phyloP scores from a whole-genome alignment of 2,113 vertebrate species.

The Otolemur garnettii region DNA sequence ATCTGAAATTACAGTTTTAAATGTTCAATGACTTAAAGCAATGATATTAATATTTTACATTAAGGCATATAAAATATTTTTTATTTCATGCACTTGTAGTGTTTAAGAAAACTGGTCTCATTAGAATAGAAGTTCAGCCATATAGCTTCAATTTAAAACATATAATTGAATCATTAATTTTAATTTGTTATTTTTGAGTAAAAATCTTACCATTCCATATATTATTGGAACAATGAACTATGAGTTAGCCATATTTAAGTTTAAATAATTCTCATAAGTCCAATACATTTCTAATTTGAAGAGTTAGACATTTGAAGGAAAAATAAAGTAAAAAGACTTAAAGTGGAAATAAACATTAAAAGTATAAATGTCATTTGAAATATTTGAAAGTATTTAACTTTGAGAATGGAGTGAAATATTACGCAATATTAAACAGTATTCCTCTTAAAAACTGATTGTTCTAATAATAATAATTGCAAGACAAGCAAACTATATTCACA shows the following conservation, averaged over 20 bases:
- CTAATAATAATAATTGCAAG: neutral
- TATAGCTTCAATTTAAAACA: neutral
- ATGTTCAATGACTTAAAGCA: neutral
- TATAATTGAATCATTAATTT: neutral
- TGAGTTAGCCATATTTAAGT: neutral
- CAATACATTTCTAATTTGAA: neutral
- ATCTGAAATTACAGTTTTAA: neutral
- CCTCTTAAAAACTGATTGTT: neutral
- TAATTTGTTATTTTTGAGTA: neutral
- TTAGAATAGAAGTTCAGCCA: neutral
- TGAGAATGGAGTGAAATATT: neutral
- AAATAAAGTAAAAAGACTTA: neutral
- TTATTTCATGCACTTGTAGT: neutral
- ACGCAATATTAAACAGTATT: neutral
- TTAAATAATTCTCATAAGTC: neutral
- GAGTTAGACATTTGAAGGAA: neutral
- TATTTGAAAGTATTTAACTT: neutral
- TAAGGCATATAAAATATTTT: neutral
- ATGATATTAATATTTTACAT: neutral
- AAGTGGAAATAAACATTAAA: slow-evolving; percentile 22
- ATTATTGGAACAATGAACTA: neutral
- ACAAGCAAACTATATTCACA: neutral
- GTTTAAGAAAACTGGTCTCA: neutral
- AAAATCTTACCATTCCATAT: neutral
- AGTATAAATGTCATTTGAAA: neutral